Conservation (phyloP, 2,888 invertebrate species). For the Anaspis maculata region DNA sequence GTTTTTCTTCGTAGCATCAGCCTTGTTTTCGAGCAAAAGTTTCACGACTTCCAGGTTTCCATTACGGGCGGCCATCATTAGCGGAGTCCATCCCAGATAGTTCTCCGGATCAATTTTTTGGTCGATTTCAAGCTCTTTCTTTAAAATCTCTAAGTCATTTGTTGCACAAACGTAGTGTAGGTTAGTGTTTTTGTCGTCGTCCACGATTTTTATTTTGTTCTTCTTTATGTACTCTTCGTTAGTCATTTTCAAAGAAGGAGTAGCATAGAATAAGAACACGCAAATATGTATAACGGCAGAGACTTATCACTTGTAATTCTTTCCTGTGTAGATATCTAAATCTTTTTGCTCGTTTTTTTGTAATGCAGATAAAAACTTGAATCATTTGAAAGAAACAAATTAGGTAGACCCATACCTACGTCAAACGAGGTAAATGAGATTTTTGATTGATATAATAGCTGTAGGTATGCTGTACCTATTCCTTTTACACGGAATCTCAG, state of each 20-base stretch:
- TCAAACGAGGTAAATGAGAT: no score
- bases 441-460: no score
- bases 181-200: constrained; percentile 34
- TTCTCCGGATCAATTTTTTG: constrained; percentile 32
- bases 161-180: constrained; percentile 32
- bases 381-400: no score
- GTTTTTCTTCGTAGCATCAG: constrained; percentile 34
- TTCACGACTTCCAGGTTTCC: constrained; percentile 29
- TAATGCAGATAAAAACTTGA: no score
- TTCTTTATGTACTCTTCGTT: constrained; percentile 11
- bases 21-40: constrained; percentile 28
- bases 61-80: constrained; percentile 38
- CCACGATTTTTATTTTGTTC: constrained; percentile 21
- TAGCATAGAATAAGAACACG: no score
- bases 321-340: no score
- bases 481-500: no score
- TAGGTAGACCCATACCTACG: no score
- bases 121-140: constrained; percentile 5
- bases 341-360: no score
- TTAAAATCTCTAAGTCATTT: constrained; percentile 21
- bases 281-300: no score
- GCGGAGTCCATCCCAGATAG: constrained; percentile 38
- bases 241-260: neutral
- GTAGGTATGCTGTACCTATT: no score
- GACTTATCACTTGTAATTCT: no score